Evolutionary conservation across 1,140 invertebrate genomes (phyloP).

Genomic region (Rhyacophila brunnea): DNA sequence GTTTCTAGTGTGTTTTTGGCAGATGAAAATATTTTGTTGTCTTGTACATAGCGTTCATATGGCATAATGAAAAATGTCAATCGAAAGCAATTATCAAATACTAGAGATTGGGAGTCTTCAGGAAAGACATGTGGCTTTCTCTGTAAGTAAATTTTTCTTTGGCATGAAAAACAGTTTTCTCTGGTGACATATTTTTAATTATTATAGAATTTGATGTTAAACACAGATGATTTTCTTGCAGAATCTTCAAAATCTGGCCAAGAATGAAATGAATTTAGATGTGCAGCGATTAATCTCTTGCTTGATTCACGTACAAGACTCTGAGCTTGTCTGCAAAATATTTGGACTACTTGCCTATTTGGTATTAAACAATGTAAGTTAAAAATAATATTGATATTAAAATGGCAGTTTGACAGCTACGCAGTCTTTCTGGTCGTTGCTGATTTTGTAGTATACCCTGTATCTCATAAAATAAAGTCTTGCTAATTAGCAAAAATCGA

Average conservation of each 20-base stretch:
- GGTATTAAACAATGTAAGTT: constrained; percentile 7
- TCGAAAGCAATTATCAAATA: not conserved
- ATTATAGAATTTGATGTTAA: not conserved
- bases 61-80: too few species aligned
- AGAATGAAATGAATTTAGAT: not conserved
- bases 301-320: not conserved
- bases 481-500: not conserved
- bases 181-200: not conserved
- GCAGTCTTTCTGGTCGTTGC: not conserved
- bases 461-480: not conserved
- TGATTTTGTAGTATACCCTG: not conserved
- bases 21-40: too few species aligned
- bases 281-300: constrained; percentile 2
- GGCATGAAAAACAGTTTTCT: not conserved
- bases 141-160: not conserved
- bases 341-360: constrained; percentile 5
- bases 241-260: constrained; percentile 1
- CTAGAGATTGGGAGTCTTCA: not conserved
- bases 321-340: constrained; percentile 1
- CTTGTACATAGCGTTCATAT: too few species aligned
- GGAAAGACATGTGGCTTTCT: constrained; percentile 6
- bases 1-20: too few species aligned
- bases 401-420: not conserved
- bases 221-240: constrained; percentile 3
- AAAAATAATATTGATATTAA: not conserved